Percentiles rank a stretch among this genome's conserved stretches.
phyloP scores from a whole-genome alignment of 2,113 vertebrate genomes.

The Arenaria interpres region DNA sequence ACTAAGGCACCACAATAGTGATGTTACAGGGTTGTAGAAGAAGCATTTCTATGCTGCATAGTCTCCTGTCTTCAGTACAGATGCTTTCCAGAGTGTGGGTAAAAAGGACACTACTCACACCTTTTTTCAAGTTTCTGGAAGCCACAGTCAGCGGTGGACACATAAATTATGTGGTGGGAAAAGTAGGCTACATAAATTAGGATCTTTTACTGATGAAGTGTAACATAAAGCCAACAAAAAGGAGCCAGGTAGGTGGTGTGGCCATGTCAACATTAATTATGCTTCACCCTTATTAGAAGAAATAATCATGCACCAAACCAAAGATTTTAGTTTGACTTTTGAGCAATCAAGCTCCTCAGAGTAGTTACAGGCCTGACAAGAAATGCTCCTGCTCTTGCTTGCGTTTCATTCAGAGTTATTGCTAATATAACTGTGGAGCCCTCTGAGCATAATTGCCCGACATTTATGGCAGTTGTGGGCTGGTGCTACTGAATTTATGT shows the following conservation, averaged over 20 bases:
- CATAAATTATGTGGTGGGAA: background rate
- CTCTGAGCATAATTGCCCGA: background rate
- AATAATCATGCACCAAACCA: background rate
- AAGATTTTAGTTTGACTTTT: background rate
- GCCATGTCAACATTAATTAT: background rate
- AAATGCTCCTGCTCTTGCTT: background rate
- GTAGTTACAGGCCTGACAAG: background rate
- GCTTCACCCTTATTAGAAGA: background rate
- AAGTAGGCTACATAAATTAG: background rate
- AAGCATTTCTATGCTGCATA: background rate
- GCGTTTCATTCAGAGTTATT: background rate
- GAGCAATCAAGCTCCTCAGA: background rate
- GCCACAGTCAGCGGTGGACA: background rate
- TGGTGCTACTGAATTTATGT: background rate
- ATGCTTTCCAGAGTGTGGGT: background rate
- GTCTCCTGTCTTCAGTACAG: background rate
- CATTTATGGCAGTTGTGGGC: background rate
- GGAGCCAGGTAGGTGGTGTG: background rate
- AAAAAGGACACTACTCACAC: background rate
- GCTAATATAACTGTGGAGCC: background rate
- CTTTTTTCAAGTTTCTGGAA: background rate
- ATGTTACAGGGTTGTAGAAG: background rate
- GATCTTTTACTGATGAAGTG: background rate
- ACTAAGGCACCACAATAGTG: background rate
- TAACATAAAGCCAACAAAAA: background rate